Evolutionary conservation across 2,888 invertebrate species (phyloP).

Genomic region (Dryococelus australis): DNA sequence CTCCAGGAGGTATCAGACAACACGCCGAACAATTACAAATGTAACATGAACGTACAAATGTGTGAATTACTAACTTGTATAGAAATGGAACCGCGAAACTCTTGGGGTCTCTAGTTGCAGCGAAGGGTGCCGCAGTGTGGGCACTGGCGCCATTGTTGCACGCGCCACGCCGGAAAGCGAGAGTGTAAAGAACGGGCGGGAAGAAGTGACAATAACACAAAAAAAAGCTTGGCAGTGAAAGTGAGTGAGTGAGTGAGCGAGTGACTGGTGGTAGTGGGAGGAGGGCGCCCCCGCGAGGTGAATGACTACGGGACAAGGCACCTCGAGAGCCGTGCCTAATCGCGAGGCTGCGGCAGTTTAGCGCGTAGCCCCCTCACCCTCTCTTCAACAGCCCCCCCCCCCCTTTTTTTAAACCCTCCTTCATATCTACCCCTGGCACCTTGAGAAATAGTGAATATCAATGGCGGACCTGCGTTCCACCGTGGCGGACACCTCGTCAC

Average conservation of each 20-base stretch:
- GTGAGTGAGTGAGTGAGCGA: background rate
- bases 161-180: background rate
- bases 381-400: background rate
- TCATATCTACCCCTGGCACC: background rate
- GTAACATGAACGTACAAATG: too few species aligned
- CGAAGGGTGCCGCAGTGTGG: too few species aligned
- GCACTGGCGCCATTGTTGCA: background rate
- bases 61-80: too few species aligned
- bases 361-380: background rate
- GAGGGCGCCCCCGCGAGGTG: background rate
- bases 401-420: background rate
- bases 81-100: too few species aligned
- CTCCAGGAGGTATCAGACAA: too few species aligned
- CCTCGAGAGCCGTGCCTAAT: background rate
- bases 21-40: too few species aligned
- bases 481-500: too few species aligned
- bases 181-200: background rate
- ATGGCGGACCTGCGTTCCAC: too few species aligned
- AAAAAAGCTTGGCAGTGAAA: background rate
- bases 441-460: background rate
- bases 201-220: background rate
- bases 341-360: background rate
- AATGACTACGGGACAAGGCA: conserved; percentile 1
- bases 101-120: too few species aligned
- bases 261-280: too few species aligned